Base-by-base conservation (phyloP, 2,113 vertebrate genomes). In the Macaca nemestrina region DNA sequence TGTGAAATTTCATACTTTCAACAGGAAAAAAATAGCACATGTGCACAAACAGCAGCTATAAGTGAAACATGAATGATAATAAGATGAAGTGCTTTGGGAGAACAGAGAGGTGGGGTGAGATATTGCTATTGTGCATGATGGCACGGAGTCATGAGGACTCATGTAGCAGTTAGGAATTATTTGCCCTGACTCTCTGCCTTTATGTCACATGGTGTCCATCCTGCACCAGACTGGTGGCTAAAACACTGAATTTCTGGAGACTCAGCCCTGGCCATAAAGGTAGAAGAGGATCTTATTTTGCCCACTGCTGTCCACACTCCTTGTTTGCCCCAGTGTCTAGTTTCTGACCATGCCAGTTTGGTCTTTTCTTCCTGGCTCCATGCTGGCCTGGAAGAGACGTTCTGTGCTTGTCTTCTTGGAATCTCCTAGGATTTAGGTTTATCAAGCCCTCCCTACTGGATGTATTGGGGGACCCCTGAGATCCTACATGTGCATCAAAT, bases 1-100 rank as follows among this genome's bases (percentile, higher is more conserved):
- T 94, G 94, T 95, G 90, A 96, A 96, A 96, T 96, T 72, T 83
- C 64, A 90, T 88, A 87, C 50, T 93, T 93, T 92, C 80, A 81
- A 52, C 40, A 83, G 80, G 84, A 76, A 82, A 72, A 86, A 93
- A 88, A 93, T 40, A 90, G 30, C 57, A 80, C 72, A 75, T 83
- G n/a, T 78, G 81, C 50, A 87, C 80, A 84, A 88, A 80, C 8
- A 70, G 30, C 30, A 92, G 40, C 25, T 32, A 0, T 76, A 48
- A 76, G 57, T 90, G 59, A 95, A 90, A 85, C 30, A 38, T n/a
- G 25, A 73, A 92, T 57, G 57, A 45, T 25, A 43, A 84, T 55
- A 68, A 76, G 72, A 30, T 40, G 30, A 93, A 85, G 79, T 40
- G 30, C 32, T 94, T 78, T 72, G 88, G 50, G 55, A 50, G 25